A percentile compares a stretch with the other conserved stretches of the same genome.
phyloP scores from a whole-genome alignment of 2,113 vertebrate genomes.

The Trematomus loennbergii region DNA sequence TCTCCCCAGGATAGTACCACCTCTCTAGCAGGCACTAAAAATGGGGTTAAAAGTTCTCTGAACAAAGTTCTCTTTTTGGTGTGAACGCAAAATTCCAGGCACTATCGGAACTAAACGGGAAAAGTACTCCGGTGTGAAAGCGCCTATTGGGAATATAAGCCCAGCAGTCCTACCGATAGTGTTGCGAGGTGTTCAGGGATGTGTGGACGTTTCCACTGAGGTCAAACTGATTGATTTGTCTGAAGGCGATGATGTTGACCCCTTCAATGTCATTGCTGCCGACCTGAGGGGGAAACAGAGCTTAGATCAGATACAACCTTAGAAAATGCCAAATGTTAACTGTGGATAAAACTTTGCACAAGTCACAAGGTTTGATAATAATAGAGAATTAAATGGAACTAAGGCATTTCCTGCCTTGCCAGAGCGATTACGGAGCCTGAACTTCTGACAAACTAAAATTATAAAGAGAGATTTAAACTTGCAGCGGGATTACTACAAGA shows the following conservation, averaged over 20 bases:
- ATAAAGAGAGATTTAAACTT: constrained; percentile 64
- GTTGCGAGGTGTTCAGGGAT: constrained; percentile 93
- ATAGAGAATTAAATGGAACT: constrained; percentile 71
- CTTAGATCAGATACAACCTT: constrained; percentile 43
- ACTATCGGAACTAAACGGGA: too few species aligned
- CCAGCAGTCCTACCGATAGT: constrained; percentile 86
- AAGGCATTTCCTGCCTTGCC: constrained; percentile 55
- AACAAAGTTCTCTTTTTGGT: too few species aligned
- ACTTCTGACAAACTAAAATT: constrained; percentile 63
- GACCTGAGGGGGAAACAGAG: constrained; percentile 82
- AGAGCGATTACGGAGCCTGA: constrained; percentile 58
- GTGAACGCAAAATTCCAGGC: too few species aligned
- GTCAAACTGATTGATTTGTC: constrained; percentile 98
- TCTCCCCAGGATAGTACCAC: too few species aligned
- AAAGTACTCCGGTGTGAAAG: too few species aligned
- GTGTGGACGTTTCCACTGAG: constrained; percentile 96
- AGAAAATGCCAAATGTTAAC: constrained; percentile 25
- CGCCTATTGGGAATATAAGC: not conserved
- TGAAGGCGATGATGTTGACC: constrained; percentile 95
- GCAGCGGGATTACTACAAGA: constrained; percentile 52
- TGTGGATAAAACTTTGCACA: constrained; percentile 47
- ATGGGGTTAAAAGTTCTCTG: too few species aligned
- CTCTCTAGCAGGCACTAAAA: too few species aligned
- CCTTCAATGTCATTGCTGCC: constrained; percentile 92
- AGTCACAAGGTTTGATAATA: constrained; percentile 57